A percentile compares a stretch with the other conserved stretches of the same genome.
phyloP scores from a whole-genome alignment of 2,797 vertebrate genomes.

The Sphaeramia orbicularis region DNA sequence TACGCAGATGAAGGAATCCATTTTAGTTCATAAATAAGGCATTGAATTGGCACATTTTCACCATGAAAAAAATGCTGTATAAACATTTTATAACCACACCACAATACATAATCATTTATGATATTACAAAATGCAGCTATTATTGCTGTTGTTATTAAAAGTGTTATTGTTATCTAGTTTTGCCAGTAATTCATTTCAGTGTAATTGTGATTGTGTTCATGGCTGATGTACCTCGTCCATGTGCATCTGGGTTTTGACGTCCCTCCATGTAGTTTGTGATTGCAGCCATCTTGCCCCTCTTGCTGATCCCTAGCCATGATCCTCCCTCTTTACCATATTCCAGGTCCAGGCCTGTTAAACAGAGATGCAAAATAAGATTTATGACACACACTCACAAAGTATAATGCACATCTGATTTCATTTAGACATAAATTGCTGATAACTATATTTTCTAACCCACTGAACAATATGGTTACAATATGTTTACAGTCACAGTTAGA shows the following conservation, averaged over 20 bases:
- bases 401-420: background rate
- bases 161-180: no score
- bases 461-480: background rate
- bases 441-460: background rate
- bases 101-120: no score
- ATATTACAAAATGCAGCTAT: no score
- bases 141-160: no score
- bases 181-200: no score
- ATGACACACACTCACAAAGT: background rate
- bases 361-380: background rate
- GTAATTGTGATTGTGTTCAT: background rate
- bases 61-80: no score
- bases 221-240: conserved; percentile 89
- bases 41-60: no score
- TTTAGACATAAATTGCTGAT: background rate
- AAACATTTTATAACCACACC: no score
- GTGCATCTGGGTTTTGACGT: conserved; percentile 85
- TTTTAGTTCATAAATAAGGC: no score
- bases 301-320: conserved; percentile 96
- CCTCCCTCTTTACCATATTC: conserved; percentile 95
- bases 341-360: conserved; percentile 91
- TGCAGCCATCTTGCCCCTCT: conserved; percentile 91
- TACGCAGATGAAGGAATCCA: no score
- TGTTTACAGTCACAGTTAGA: no score
- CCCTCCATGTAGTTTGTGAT: conserved; percentile 97